Percentiles rank a stretch among this genome's conserved stretches.
These are phyloP conservation scores for Thaumetopoea pityocampa DNA, from an alignment of 1,140 invertebrate genomes.

Conservation along the genomic window DNA sequence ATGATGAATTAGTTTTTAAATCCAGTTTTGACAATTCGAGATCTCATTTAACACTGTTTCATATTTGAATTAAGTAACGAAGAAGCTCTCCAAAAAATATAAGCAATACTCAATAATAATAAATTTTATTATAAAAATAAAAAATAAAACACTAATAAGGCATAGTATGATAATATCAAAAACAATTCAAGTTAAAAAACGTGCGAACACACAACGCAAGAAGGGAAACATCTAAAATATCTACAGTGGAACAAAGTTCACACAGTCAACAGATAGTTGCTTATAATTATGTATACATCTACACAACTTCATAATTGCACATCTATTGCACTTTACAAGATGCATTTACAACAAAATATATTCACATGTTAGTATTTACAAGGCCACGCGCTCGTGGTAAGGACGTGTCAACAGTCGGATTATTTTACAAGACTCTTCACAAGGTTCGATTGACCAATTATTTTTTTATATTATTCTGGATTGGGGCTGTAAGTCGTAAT, in stretches of 20 bases:
- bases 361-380: slow-evolving; percentile 67
- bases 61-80: too few species aligned
- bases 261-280: slow-evolving; percentile 56
- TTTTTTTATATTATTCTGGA: too few species aligned
- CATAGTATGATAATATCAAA: not conserved
- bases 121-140: not conserved
- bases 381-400: not conserved
- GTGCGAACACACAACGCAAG: slow-evolving; percentile 15
- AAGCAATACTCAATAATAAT: not conserved
- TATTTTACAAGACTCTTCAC: too few species aligned
- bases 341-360: slow-evolving; percentile 74
- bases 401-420: not conserved
- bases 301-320: slow-evolving; percentile 72
- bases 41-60: too few species aligned
- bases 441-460: too few species aligned
- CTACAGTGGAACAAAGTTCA: slow-evolving; percentile 61
- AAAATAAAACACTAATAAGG: not conserved
- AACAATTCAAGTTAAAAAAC: slow-evolving; percentile 5
- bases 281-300: slow-evolving; percentile 65
- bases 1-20: too few species aligned
- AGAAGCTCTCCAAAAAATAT: too few species aligned
- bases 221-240: slow-evolving; percentile 34
- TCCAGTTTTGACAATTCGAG: too few species aligned
- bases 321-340: slow-evolving; percentile 74
- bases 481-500: too few species aligned